Conservation (phyloP, 2,113 vertebrate genomes). For the Ciconia boyciana region DNA sequence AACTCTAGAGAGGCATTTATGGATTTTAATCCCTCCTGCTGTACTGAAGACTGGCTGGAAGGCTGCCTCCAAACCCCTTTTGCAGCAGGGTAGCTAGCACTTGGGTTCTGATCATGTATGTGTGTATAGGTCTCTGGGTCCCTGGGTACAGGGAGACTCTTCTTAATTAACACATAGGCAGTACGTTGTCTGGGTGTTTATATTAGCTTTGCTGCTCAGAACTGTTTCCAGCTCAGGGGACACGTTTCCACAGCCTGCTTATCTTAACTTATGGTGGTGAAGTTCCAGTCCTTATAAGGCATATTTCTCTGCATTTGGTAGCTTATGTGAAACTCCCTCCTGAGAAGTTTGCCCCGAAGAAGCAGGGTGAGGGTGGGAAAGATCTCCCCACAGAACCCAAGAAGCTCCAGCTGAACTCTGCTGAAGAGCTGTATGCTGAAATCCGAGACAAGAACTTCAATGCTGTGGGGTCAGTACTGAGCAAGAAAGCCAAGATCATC, state of each 20-base stretch:
- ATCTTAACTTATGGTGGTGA: not conserved
- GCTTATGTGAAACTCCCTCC: conserved; percentile 95
- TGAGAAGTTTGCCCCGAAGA: conserved; percentile 94
- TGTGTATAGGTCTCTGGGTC: not conserved
- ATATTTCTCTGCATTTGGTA: conserved; percentile 45
- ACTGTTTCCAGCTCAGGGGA: not conserved
- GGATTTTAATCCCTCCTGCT: not conserved
- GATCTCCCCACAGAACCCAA: conserved; percentile 94
- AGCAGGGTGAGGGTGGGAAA: conserved; percentile 88
- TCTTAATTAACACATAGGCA: not conserved
- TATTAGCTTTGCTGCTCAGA: not conserved
- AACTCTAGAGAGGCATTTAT: not conserved
- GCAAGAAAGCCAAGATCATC: conserved; percentile 98
- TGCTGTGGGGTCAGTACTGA: conserved; percentile 92
- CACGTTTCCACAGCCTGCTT: not conserved
- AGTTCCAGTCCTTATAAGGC: not conserved
- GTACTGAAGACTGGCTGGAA: not conserved
- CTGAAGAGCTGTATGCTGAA: conserved; percentile 95
- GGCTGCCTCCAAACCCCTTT: not conserved
- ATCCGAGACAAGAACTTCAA: conserved; percentile 99
- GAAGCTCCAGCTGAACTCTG: conserved; percentile 95
- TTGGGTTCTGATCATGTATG: not conserved
- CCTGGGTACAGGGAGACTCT: not conserved
- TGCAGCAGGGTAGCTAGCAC: not conserved
- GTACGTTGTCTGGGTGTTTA: not conserved